phyloP scores from a whole-genome alignment of 2,113 vertebrate genomes.

The Micromys minutus region DNA sequence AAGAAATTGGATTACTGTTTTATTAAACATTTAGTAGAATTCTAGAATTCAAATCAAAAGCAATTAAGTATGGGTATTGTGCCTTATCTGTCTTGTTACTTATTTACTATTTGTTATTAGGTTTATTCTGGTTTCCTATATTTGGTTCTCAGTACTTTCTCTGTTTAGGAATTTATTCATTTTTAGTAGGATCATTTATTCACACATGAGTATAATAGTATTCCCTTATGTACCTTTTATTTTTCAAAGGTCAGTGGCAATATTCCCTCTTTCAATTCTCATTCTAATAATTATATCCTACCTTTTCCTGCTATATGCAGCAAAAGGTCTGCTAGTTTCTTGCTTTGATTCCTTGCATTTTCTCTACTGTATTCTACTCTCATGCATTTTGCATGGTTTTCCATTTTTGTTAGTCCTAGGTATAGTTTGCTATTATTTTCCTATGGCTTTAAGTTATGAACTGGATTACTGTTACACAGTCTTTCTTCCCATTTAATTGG shows the following conservation, averaged over 20 bases:
- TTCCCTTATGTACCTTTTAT: background rate
- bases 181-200: slow-evolving; percentile 28
- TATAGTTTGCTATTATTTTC: slow-evolving; percentile 31
- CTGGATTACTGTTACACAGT: background rate
- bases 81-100: background rate
- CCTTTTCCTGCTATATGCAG: background rate
- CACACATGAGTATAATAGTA: background rate
- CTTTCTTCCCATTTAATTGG: slow-evolving; percentile 18
- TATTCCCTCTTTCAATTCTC: background rate
- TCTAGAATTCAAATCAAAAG: slow-evolving; percentile 47
- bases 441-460: slow-evolving; percentile 16
- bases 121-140: slow-evolving; percentile 13
- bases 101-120: slow-evolving; percentile 25
- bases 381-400: slow-evolving; percentile 22
- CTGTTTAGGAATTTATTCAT: slow-evolving; percentile 26
- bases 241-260: slow-evolving; percentile 39
- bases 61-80: background rate
- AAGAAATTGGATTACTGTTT: slow-evolving; percentile 49
- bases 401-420: slow-evolving; percentile 16
- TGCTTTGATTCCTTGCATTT: background rate
- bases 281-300: slow-evolving; percentile 35
- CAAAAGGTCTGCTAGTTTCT: slow-evolving; percentile 24
- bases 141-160: background rate
- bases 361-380: slow-evolving; percentile 5
- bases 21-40: slow-evolving; percentile 33